Conservation (phyloP, 1,140 invertebrate genomes). For the Holcopasites calliopsidis region DNA sequence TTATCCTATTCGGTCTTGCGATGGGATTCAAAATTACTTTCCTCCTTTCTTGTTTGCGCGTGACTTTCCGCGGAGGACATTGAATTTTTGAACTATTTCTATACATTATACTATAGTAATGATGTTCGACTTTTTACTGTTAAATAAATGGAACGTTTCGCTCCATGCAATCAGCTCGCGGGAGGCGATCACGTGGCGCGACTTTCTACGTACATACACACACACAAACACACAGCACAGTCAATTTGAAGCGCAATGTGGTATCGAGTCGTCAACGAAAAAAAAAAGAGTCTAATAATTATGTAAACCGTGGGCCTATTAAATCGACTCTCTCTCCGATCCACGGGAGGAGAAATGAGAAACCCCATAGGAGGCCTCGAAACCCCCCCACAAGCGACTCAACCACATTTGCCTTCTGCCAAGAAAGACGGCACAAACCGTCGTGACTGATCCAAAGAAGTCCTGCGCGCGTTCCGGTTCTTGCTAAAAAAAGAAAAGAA, state of each 20-base stretch:
- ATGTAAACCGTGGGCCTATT: conserved; percentile 28
- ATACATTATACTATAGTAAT: neutral
- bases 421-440: conserved; percentile 22
- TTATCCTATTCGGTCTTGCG: no score
- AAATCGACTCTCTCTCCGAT: neutral
- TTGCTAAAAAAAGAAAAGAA: neutral
- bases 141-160: no score
- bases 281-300: conserved; percentile 27
- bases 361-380: conserved; percentile 45
- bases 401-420: conserved; percentile 50
- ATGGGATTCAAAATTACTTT: no score
- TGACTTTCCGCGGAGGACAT: no score
- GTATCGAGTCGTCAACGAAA: conserved; percentile 61
- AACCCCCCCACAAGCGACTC: conserved; percentile 49
- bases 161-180: conserved; percentile 15
- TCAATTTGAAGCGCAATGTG: conserved; percentile 70
- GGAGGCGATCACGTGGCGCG: conserved; percentile 14
- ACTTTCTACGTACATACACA: conserved; percentile 39
- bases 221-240: no score
- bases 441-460: neutral
- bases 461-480: neutral
- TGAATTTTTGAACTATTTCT: no score
- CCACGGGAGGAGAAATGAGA: neutral
- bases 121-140: no score
- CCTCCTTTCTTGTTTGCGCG: no score